phyloP scores from a whole-genome alignment of 1,140 invertebrate genomes.

The Orius insidiosus region DNA sequence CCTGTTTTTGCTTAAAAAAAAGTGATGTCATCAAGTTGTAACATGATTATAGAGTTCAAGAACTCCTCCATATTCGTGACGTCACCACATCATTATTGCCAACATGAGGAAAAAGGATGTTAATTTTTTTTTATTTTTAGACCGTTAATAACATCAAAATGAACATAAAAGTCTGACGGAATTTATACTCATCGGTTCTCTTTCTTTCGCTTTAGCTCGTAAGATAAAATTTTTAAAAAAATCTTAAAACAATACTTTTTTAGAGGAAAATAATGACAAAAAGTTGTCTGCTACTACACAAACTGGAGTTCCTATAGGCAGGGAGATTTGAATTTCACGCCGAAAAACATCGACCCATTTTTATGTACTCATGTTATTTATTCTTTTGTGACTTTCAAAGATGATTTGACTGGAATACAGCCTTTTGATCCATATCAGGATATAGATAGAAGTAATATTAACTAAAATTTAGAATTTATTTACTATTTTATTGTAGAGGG shows the following conservation, averaged over 20 bases:
- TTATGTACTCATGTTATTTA: slow-evolving; percentile 84
- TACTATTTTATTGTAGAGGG: slow-evolving; percentile 6
- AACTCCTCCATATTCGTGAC: too few relatives aligned
- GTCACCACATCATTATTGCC: too few relatives aligned
- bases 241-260: background rate
- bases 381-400: slow-evolving; percentile 71
- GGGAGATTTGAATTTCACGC: slow-evolving; percentile 57
- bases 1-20: too few relatives aligned
- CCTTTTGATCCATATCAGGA: slow-evolving; percentile 78
- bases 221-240: background rate
- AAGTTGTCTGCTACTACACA: slow-evolving; percentile 80
- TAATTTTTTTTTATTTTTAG: too few relatives aligned
- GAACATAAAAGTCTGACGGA: too few relatives aligned
- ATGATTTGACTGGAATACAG: slow-evolving; percentile 52
- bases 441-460: slow-evolving; percentile 51
- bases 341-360: slow-evolving; percentile 66
- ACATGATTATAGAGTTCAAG: too few relatives aligned
- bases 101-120: too few relatives aligned
- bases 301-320: slow-evolving; percentile 83
- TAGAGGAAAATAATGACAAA: background rate
- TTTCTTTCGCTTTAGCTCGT: too few relatives aligned
- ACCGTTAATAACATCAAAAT: too few relatives aligned
- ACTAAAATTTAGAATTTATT: slow-evolving; percentile 20
- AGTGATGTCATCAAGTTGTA: too few relatives aligned
- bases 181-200: too few relatives aligned